These are phyloP conservation scores for Neogobius melanostomus DNA, from an alignment of 2,113 vertebrate genomes.

Conservation along the genomic window DNA sequence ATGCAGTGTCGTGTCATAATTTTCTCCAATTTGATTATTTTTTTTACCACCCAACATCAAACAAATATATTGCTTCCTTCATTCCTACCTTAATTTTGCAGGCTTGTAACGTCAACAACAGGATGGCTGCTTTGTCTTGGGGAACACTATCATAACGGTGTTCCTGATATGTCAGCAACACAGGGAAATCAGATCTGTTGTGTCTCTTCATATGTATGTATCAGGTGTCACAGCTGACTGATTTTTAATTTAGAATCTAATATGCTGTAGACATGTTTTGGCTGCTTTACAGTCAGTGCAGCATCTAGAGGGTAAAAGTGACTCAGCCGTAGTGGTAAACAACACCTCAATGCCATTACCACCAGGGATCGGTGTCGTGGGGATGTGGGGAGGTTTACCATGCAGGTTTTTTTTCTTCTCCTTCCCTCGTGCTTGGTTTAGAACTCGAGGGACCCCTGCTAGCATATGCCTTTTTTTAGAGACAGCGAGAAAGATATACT, in stretches of 20 bases:
- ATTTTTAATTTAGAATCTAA: slow-evolving; percentile 78
- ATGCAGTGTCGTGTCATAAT: too few species aligned
- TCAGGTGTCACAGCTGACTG: slow-evolving; percentile 67
- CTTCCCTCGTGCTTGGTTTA: slow-evolving; percentile 42
- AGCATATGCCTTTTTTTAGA: slow-evolving; percentile 45
- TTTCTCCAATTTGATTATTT: background rate
- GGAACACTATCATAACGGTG: background rate
- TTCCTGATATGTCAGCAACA: background rate
- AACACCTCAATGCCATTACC: slow-evolving; percentile 73
- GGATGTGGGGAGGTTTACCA: slow-evolving; percentile 71
- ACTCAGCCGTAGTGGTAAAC: slow-evolving; percentile 66
- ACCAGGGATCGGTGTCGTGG: slow-evolving; percentile 68
- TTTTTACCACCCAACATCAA: too few species aligned
- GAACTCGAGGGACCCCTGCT: slow-evolving; percentile 59
- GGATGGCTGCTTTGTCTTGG: background rate
- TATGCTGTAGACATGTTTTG: slow-evolving; percentile 70
- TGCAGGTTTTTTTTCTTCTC: slow-evolving; percentile 57
- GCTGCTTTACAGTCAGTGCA: slow-evolving; percentile 61
- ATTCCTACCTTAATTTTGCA: too few species aligned
- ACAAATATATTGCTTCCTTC: too few species aligned
- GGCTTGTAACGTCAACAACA: background rate
- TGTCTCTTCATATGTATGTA: slow-evolving; percentile 45
- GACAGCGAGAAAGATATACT: slow-evolving; percentile 45
- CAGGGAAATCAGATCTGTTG: slow-evolving; percentile 4
- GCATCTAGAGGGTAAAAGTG: slow-evolving; percentile 46